Conservation (phyloP, 2,888 invertebrate genomes). For the Yponomeuta sedellus region DNA sequence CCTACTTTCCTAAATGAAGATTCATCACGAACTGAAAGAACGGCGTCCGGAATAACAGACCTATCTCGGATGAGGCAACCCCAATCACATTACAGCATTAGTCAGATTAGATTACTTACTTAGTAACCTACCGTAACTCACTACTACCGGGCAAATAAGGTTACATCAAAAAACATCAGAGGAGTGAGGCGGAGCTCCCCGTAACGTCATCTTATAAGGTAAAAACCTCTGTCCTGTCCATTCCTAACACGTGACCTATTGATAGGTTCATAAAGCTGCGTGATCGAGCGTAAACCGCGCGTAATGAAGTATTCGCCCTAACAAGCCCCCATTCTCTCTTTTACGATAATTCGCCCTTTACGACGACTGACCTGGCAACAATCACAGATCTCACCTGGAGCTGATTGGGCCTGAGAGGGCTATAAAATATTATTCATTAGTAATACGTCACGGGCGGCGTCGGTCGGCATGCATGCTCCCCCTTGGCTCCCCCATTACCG, state of each 20-base stretch:
- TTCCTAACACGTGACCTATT: conserved; percentile 21
- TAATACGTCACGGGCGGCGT: not conserved
- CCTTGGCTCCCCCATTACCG: not conserved
- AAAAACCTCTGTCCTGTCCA: not conserved
- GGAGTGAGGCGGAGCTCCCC: no score
- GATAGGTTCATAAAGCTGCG: conserved; percentile 48
- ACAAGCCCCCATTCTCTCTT: conserved; percentile 57
- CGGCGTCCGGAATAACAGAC: not conserved
- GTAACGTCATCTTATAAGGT: not conserved
- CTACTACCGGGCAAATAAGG: no score
- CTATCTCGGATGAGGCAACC: no score
- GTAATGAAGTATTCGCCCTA: conserved; percentile 58
- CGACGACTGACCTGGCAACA: conserved; percentile 27
- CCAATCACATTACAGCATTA: not conserved
- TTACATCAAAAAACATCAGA: no score
- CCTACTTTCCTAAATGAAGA: not conserved
- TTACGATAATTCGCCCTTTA: conserved; percentile 52
- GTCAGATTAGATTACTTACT: not conserved
- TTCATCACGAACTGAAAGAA: not conserved
- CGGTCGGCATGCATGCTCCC: not conserved
- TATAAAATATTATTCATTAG: not conserved
- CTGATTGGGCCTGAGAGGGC: not conserved
- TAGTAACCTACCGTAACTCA: no score
- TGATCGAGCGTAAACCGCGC: conserved; percentile 51
- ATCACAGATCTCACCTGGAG: not conserved